These are phyloP conservation scores for Heliconius aoede DNA, from an alignment of 2,888 invertebrate species.

Conservation along the genomic window DNA sequence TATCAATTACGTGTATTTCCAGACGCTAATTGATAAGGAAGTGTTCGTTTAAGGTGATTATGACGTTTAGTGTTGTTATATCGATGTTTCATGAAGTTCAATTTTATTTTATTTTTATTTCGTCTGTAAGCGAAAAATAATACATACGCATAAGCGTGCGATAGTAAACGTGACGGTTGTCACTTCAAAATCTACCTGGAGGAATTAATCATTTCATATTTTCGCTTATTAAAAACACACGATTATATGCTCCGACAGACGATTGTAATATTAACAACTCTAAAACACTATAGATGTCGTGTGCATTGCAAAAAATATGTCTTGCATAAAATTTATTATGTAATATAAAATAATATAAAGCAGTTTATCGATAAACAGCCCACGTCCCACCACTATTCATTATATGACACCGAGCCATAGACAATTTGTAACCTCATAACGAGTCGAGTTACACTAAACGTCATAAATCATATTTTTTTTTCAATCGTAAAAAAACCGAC, in stretches of 20 bases:
- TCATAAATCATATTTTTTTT: slow-evolving; percentile 78
- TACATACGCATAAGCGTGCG: too few relatives aligned
- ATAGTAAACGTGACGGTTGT: too few relatives aligned
- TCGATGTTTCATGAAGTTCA: neutral
- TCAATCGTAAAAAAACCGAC: slow-evolving; percentile 58
- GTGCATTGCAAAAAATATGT: too few relatives aligned
- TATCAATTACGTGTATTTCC: slow-evolving; percentile 45
- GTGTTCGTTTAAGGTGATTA: slow-evolving; percentile 51
- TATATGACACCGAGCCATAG: slow-evolving; percentile 59
- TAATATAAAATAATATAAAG: neutral
- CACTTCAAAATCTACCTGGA: neutral
- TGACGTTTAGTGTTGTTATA: slow-evolving; percentile 18
- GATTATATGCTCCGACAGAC: too few relatives aligned
- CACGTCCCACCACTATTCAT: slow-evolving; percentile 44
- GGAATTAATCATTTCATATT: neutral
- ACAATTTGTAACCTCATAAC: slow-evolving; percentile 79
- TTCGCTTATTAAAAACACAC: too few relatives aligned
- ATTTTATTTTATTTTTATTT: neutral
- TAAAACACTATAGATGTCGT: too few relatives aligned
- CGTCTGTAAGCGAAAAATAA: neutral
- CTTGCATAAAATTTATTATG: neutral
- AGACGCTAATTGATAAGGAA: slow-evolving; percentile 64
- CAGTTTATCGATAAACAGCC: slow-evolving; percentile 23
- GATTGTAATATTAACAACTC: too few relatives aligned
- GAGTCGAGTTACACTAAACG: slow-evolving; percentile 70